Conservation (phyloP, 2,113 vertebrate genomes). For the Paratilapia polleni region DNA sequence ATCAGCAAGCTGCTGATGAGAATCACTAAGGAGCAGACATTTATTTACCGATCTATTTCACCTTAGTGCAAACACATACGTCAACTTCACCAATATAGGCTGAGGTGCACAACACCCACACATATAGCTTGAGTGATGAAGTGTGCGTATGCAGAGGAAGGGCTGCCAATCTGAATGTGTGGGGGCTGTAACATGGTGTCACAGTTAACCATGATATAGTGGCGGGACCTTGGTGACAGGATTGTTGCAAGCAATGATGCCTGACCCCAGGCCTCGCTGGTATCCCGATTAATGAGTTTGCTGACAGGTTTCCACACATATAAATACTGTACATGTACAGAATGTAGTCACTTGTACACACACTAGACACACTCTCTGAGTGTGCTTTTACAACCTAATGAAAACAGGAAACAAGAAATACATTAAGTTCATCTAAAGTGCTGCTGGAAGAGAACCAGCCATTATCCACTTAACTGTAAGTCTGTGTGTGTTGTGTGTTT, state of each 20-base stretch:
- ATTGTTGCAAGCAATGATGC: background rate
- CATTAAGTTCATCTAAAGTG: conserved; percentile 3
- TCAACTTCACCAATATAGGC: conserved; percentile 12
- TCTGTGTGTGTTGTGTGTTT: background rate
- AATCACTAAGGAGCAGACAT: conserved; percentile 12
- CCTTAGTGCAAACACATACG: conserved; percentile 17
- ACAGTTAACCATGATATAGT: conserved; percentile 37
- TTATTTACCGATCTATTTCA: conserved; percentile 42
- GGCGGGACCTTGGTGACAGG: conserved; percentile 15
- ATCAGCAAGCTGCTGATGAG: conserved; percentile 47
- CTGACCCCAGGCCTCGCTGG: conserved; percentile 2
- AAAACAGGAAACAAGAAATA: background rate
- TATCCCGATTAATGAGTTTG: conserved; percentile 41
- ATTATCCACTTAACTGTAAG: background rate
- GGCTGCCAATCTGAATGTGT: background rate
- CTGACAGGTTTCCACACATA: conserved; percentile 18
- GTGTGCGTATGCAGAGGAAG: background rate
- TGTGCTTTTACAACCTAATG: background rate
- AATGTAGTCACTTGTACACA: background rate
- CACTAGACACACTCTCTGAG: background rate
- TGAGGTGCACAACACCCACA: background rate
- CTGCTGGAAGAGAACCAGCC: background rate
- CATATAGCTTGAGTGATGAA: background rate
- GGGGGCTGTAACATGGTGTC: background rate
- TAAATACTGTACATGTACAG: background rate